phyloP scores from a whole-genome alignment of 2,797 vertebrate species.

The Lacerta agilis region DNA sequence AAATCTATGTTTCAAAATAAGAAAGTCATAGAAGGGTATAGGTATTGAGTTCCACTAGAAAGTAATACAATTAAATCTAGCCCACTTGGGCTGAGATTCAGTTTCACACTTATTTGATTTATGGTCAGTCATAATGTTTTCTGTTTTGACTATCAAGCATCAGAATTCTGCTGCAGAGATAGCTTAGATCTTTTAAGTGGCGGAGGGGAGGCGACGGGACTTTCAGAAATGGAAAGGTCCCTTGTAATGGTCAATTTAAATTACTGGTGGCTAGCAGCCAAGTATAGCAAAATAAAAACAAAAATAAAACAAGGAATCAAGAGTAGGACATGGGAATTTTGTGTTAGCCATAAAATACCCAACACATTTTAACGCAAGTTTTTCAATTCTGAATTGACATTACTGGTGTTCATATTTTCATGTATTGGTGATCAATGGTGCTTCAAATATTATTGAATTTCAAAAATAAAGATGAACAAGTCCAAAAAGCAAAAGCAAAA shows the following conservation, averaged over 20 bases:
- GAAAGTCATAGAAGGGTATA: background rate
- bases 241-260: conserved; percentile 39
- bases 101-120: conserved; percentile 35
- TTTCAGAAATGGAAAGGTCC: conserved; percentile 36
- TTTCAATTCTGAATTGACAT: background rate
- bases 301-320: background rate
- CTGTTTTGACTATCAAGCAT: conserved; percentile 30
- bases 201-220: conserved; percentile 43
- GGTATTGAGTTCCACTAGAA: background rate
- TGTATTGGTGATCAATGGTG: background rate
- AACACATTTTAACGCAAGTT: conserved; percentile 4
- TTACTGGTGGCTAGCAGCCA: conserved; percentile 38
- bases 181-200: conserved; percentile 37
- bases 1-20: conserved; percentile 23
- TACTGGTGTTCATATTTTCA: background rate
- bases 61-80: conserved; percentile 24
- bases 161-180: conserved; percentile 22
- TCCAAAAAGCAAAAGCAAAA: background rate
- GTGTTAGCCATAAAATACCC: conserved; percentile 19
- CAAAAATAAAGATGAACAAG: background rate
- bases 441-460: background rate
- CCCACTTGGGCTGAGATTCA: conserved; percentile 5
- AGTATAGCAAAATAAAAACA: conserved; percentile 18
- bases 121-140: conserved; percentile 5
- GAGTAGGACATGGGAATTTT: conserved; percentile 34